A percentile compares a stretch with the other conserved stretches of the same genome.
Evolutionary conservation across 2,888 invertebrate genomes (phyloP).

Genomic region (Macrophya annulata): DNA sequence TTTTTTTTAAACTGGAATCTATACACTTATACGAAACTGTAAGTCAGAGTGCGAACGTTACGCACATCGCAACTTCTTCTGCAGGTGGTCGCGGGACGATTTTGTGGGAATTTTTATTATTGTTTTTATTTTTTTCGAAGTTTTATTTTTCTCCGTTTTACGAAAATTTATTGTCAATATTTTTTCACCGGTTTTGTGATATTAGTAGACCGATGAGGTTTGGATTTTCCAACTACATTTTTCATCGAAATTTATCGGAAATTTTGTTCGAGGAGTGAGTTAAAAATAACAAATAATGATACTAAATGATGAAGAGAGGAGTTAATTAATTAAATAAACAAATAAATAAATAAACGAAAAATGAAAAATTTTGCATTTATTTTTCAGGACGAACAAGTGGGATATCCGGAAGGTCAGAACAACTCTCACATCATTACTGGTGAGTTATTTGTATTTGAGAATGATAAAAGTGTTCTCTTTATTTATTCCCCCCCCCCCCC

Average conservation of each 20-base stretch:
- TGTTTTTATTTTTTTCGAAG: not conserved
- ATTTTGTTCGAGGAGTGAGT: not conserved
- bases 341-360: not conserved
- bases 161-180: not conserved
- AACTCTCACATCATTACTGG: slow-evolving; percentile 73
- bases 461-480: slow-evolving; percentile 41
- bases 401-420: slow-evolving; percentile 69
- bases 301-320: too few species aligned
- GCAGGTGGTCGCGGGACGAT: not conserved
- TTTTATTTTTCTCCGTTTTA: not conserved
- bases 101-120: not conserved
- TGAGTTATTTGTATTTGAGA: slow-evolving; percentile 64
- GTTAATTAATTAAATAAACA: not conserved
- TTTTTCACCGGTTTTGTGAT: too few species aligned
- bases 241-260: not conserved
- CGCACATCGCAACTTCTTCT: not conserved
- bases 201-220: too few species aligned
- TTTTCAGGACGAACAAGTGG: slow-evolving; percentile 64
- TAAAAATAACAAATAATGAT: not conserved
- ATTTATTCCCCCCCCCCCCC: too few species aligned
- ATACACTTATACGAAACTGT: not conserved
- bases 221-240: too few species aligned
- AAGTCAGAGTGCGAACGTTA: not conserved
- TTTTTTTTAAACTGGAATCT: not conserved
- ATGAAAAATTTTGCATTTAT: slow-evolving; percentile 22